Evolutionary conservation across 2,888 invertebrate species (phyloP), one percentile per base, ranked within the genome.

Genomic region (Morinoia aosen): DNA sequence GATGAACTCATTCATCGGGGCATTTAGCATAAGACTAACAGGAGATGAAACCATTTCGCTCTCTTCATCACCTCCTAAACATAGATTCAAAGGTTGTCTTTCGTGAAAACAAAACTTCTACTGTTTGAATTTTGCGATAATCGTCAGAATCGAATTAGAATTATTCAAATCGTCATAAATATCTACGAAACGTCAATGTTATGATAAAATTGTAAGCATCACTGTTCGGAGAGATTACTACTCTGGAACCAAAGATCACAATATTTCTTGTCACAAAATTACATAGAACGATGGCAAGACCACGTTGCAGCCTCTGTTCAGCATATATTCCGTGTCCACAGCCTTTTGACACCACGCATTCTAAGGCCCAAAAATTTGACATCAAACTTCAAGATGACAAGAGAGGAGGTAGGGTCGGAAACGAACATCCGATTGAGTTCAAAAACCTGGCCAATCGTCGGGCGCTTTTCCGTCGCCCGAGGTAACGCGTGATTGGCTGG

Each of bases 401-500:
- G 90, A 48, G 90, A 90, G 16, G 90, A 90, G 90, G 40, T 14
- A 16, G 57, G 93, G 93, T 93, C 93, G 93, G 93, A 93, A 93
- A 57, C 93, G 57, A 93, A 93, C 93, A 48, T 93, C 93, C 93
- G 93, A 93, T 57, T 93, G 57, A 93, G 57, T 93, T 57, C 56
- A 93, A 93, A 93, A 93, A 57, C 93, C 93, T 93, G 93, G 93
- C 93, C 93, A 93, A 93, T 93, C 93, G 57, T 57, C 93, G 57
- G 91, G 33, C 57, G 40, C 57, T 93, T 93, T 93, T 93, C 93
- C 93, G 93, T 12, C 56, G 93, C 93, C 93, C 93, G 93, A 93
- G 93, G 93, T 57, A 93, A 93, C 93, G 93, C 93, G 93, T 93
- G 93, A 93, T 93, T 93, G 93, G 93, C 93, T 93, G 57, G 93